Conservation (phyloP, 1,140 invertebrate genomes). For the Drosophila athabasca region DNA sequence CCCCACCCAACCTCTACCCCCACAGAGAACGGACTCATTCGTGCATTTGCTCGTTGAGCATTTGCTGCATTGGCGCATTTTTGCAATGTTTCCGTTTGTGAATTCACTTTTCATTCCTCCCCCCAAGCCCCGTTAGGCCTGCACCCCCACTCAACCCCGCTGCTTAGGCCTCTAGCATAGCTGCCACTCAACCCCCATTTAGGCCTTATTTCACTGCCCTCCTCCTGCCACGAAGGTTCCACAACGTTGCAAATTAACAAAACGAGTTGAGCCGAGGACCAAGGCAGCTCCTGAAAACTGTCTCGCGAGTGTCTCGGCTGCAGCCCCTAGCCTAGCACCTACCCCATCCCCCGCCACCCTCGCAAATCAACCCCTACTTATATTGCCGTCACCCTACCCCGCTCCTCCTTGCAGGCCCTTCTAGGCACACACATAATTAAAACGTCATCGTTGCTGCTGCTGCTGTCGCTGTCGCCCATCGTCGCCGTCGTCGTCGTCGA, state of each 20-base stretch:
- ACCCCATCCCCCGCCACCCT: not conserved
- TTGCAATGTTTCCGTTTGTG: slow-evolving; percentile 79
- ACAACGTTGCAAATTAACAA: slow-evolving; percentile 50
- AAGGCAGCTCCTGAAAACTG: slow-evolving; percentile 57
- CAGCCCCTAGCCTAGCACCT: slow-evolving; percentile 4
- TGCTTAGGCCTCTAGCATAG: no score
- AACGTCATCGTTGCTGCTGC: slow-evolving; percentile 64
- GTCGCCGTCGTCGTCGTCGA: slow-evolving; percentile 40
- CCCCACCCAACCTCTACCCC: not conserved
- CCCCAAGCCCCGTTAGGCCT: not conserved
- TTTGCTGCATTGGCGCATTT: slow-evolving; percentile 80
- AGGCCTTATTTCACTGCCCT: not conserved
- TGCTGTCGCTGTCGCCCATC: not conserved
- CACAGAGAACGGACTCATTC: not conserved
- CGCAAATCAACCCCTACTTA: no score
- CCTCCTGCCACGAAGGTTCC: not conserved
- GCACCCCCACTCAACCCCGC: no score
- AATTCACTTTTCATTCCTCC: slow-evolving; percentile 71
- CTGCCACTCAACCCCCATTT: no score
- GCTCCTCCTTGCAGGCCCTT: slow-evolving; percentile 12
- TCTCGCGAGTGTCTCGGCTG: slow-evolving; percentile 72
- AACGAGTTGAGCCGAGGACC: slow-evolving; percentile 49
- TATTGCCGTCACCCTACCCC: not conserved
- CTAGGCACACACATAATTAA: slow-evolving; percentile 78
- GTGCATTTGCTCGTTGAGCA: slow-evolving; percentile 20